Percentiles rank a stretch among this genome's conserved stretches.
phyloP scores from a whole-genome alignment of 53 echinoderm and acorn worm species.

The Mesocentrotus franciscanus region DNA sequence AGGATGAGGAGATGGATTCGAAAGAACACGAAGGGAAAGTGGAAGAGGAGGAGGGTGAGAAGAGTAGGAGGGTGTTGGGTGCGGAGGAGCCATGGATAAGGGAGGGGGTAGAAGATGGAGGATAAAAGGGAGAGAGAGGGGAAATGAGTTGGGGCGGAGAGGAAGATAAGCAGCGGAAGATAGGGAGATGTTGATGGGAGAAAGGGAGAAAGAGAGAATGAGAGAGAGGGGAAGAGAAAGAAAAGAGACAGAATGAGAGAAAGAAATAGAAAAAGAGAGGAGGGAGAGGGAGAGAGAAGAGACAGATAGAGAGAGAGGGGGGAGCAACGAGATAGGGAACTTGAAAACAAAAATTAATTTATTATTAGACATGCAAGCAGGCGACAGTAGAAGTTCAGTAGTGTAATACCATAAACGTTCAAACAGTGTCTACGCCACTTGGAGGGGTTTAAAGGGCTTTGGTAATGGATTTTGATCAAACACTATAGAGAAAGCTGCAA shows the following conservation, averaged over 20 bases:
- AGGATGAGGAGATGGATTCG: neutral
- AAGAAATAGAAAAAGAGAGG: neutral
- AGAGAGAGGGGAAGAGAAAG: too few species aligned
- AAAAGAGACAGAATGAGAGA: neutral
- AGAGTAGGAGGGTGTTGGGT: too few species aligned
- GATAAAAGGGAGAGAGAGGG: neutral
- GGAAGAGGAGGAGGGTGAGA: neutral
- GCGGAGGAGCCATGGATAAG: too few species aligned
- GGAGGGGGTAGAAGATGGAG: neutral
- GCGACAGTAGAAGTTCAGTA: neutral
- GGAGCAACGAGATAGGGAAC: neutral
- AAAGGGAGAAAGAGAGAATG: neutral
- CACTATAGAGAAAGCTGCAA: neutral
- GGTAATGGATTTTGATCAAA: constrained; percentile 29
- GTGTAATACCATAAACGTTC: neutral
- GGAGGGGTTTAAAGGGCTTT: neutral
- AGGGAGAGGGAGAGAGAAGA: neutral
- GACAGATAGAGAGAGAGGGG: neutral
- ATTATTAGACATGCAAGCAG: neutral
- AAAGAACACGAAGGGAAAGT: neutral
- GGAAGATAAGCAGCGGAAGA: neutral
- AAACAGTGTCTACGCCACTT: neutral
- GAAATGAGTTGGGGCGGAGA: too few species aligned
- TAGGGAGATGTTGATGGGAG: neutral
- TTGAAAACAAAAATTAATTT: neutral